Evolutionary conservation across 37 sponge, comb jelly and placozoan species (phyloP).

Genomic region (Petrosia ficiformis): DNA sequence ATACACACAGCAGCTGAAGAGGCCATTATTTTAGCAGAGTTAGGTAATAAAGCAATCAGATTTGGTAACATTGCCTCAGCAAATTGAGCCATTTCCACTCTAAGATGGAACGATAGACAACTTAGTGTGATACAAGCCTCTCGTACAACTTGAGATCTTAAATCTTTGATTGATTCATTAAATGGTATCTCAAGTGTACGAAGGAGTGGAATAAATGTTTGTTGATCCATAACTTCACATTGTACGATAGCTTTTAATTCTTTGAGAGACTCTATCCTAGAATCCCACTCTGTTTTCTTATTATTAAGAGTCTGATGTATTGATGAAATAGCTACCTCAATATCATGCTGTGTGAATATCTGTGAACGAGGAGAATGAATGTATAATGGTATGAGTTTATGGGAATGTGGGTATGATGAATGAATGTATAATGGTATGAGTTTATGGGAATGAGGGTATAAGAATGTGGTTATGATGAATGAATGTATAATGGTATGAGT

Average conservation of each 20-base stretch:
- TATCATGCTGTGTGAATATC: constrained; percentile 45
- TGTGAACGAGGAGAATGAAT: neutral
- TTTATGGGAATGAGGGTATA: neutral
- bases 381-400: neutral
- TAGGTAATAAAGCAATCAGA: constrained; percentile 60
- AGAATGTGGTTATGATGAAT: no score
- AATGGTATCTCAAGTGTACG: constrained; percentile 25
- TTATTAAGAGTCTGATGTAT: constrained; percentile 25
- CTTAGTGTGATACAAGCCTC: constrained; percentile 77
- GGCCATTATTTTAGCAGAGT: constrained; percentile 64
- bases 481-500: neutral
- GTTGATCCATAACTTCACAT: constrained; percentile 36
- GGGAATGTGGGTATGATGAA: neutral
- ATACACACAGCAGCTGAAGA: constrained; percentile 64
- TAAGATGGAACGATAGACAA: constrained; percentile 34
- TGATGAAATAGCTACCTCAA: constrained; percentile 20
- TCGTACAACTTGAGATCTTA: constrained; percentile 66
- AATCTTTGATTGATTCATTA: constrained; percentile 60
- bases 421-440: neutral
- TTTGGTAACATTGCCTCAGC: constrained; percentile 57
- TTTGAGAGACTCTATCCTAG: constrained; percentile 49
- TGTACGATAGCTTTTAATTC: constrained; percentile 40
- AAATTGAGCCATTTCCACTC: constrained; percentile 33
- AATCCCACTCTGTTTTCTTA: constrained; percentile 41
- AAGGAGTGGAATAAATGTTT: constrained; percentile 33